Evolutionary conservation across 1,140 invertebrate genomes (phyloP).

Genomic region (Nymphalis io): DNA sequence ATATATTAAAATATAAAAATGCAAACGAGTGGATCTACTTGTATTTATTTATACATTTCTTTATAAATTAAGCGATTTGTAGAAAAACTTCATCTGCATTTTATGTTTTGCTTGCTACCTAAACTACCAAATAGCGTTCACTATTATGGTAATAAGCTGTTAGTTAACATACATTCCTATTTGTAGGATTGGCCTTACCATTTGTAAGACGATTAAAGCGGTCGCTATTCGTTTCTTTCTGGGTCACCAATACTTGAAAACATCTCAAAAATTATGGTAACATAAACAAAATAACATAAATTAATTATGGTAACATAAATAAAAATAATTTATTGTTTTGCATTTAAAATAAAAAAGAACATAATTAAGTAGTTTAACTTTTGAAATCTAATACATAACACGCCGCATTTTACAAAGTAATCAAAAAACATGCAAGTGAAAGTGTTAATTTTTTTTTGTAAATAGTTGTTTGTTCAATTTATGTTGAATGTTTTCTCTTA

Average conservation of each 20-base stretch:
- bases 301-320: not conserved
- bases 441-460: slow-evolving; percentile 11
- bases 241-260: slow-evolving; percentile 16
- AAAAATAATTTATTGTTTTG: not conserved
- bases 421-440: slow-evolving; percentile 15
- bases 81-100: not conserved
- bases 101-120: slow-evolving; percentile 18
- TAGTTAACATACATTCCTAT: slow-evolving; percentile 37
- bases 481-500: slow-evolving; percentile 2
- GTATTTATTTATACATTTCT: too few relatives aligned
- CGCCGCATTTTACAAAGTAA: not conserved
- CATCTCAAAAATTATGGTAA: slow-evolving; percentile 3
- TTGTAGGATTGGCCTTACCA: slow-evolving; percentile 35
- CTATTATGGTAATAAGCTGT: slow-evolving; percentile 39
- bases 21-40: too few relatives aligned
- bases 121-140: slow-evolving; percentile 33
- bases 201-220: slow-evolving; percentile 34
- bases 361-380: too few relatives aligned
- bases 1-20: too few relatives aligned
- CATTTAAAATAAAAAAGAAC: not conserved
- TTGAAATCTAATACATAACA: too few relatives aligned
- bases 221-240: slow-evolving; percentile 34
- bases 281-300: not conserved
- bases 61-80: not conserved
- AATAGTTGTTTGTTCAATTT: slow-evolving; percentile 6